phyloP scores from a whole-genome alignment of 2,113 vertebrate species.

The Indicator maculatus region DNA sequence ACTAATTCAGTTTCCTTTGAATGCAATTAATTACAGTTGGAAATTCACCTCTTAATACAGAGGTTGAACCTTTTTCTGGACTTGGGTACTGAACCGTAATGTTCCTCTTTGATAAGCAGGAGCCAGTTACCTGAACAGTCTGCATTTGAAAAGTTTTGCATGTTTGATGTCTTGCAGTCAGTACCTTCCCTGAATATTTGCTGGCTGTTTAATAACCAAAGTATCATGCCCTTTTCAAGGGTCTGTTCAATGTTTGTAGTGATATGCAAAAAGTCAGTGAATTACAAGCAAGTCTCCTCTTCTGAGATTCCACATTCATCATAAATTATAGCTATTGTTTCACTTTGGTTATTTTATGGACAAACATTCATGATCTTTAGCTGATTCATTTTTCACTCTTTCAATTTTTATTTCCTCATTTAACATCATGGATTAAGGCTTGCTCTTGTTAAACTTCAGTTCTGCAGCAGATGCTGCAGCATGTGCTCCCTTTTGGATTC shows the following conservation, averaged over 20 bases:
- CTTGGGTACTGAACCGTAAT: not conserved
- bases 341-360: not conserved
- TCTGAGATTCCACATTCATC: constrained; percentile 26
- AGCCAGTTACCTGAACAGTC: constrained; percentile 66
- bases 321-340: not conserved
- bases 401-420: constrained; percentile 43
- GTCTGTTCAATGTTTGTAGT: not conserved
- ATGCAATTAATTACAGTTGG: not conserved
- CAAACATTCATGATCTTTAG: constrained; percentile 8
- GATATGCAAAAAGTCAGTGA: not conserved
- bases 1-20: constrained; percentile 8
- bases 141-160: constrained; percentile 79
- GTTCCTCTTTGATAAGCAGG: not conserved
- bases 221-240: not conserved
- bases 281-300: not conserved
- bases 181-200: not conserved
- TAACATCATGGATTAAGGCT: not conserved
- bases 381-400: constrained; percentile 47
- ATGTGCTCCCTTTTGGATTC: not conserved
- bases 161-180: constrained; percentile 5
- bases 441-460: not conserved
- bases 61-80: not conserved
- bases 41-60: not conserved
- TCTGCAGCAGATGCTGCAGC: not conserved
- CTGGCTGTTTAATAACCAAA: not conserved